Percentiles rank a stretch among this genome's conserved stretches.
Conservation (phyloP, 2,888 invertebrate genomes). For the Drosophila macrospina region DNA sequence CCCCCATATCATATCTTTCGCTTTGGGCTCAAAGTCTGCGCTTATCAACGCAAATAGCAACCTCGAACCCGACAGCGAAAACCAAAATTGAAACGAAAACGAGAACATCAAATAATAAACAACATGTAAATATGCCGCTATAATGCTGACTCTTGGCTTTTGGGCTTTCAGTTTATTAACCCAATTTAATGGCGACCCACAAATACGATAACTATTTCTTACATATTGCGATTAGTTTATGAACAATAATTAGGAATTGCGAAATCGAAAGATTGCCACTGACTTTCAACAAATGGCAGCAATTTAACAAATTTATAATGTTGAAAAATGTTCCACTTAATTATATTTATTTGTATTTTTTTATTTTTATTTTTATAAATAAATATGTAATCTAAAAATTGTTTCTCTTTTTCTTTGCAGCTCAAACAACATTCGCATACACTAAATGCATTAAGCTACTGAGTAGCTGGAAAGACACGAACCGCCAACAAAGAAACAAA, state of each 20-base stretch:
- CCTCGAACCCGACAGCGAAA: neutral
- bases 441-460: slow-evolving; percentile 45
- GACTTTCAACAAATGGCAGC: too few relatives aligned
- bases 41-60: slow-evolving; percentile 34
- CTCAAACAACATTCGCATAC: slow-evolving; percentile 45
- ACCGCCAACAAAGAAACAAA: slow-evolving; percentile 52
- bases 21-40: slow-evolving; percentile 55
- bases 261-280: neutral
- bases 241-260: slow-evolving; percentile 2
- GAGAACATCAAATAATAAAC: slow-evolving; percentile 61
- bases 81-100: slow-evolving; percentile 19
- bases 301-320: neutral
- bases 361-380: slow-evolving; percentile 1
- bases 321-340: too few relatives aligned
- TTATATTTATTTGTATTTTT: too few relatives aligned
- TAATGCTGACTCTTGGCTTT: slow-evolving; percentile 59
- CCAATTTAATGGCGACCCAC: slow-evolving; percentile 41
- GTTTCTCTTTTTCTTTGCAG: slow-evolving; percentile 44
- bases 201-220: slow-evolving; percentile 1
- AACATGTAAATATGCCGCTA: slow-evolving; percentile 71
- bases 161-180: slow-evolving; percentile 69
- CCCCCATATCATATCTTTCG: slow-evolving; percentile 37
- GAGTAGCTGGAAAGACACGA: slow-evolving; percentile 40
- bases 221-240: slow-evolving; percentile 25
- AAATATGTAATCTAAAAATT: slow-evolving; percentile 1